Base-by-base conservation (phyloP, 2,797 vertebrate species). In the Peromyscus eremicus region DNA sequence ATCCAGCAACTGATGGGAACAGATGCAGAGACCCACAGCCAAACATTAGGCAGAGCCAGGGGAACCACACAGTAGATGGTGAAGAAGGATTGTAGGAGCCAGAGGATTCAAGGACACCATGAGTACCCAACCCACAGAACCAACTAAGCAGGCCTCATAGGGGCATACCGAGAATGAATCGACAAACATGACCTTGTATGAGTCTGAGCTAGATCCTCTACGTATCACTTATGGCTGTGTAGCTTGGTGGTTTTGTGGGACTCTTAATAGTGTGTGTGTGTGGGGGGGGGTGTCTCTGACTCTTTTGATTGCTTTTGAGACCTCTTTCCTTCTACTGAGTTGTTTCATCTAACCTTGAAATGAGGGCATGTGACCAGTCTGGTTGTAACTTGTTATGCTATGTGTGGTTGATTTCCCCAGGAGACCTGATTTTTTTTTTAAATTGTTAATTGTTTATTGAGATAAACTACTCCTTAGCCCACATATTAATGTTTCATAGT, bases 361-460 rank as follows among this genome's bases (percentile, higher is more conserved):
- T 70, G 66, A 70, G 34, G 66, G 32, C n/a, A n/a, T 70, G 34
- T n/a, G 34, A 70, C 66, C 10, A 23, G 8, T 21, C 62, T 64
- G 27, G 64, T 64, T 64, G 62, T 64, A 64, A 64, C 27, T 64
- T 64, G 13, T 52, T 52, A 52, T 52, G 52, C 52, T 52, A 52
- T 52, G 62, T 64, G n/a, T 19, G 21, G n/a, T 71, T 40, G 19
- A 37, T 71, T 37, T 71, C 8, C 19, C 9, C 4, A 19, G n/a
- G n/a, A 71, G 19, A 8, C n/a, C n/a, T 37, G 19, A n/a, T 37
- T 34, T 64, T 64, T 66, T 62, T 62, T 62, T 27, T 27, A 25
- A 57, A 57, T 85, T 94, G 13, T 95, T 52, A 52, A 52, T 2
- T 98, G 95, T 97, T 98, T 96, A 93, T 57, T 68, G 95, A 87